phyloP scores from a whole-genome alignment of 2,888 invertebrate species.

The Dendrolimus houi region DNA sequence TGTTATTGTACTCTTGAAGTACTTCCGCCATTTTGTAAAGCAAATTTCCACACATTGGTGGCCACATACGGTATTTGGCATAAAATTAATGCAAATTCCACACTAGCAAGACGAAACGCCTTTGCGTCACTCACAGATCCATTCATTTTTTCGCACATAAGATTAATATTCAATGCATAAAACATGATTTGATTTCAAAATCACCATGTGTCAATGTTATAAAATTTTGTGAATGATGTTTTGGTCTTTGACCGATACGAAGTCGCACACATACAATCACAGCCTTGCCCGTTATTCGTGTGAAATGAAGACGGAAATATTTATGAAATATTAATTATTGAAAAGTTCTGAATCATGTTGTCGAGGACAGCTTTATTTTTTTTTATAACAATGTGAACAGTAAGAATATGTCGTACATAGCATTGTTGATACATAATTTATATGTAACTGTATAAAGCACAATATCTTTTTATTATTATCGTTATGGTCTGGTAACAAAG shows the following conservation, averaged over 20 bases:
- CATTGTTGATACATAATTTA: too few species aligned
- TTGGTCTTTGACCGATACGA: background rate
- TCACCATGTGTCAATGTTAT: conserved; percentile 17
- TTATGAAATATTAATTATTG: too few species aligned
- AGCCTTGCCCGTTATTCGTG: too few species aligned
- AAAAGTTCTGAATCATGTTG: too few species aligned
- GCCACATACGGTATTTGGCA: conserved; percentile 37
- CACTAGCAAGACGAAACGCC: conserved; percentile 28
- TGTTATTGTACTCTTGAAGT: background rate
- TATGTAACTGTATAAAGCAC: too few species aligned
- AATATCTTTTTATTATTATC: too few species aligned
- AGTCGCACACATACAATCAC: too few species aligned
- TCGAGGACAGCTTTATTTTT: too few species aligned
- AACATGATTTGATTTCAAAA: conserved; percentile 25
- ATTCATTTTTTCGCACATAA: conserved; percentile 34
- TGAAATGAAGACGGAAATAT: too few species aligned
- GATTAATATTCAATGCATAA: conserved; percentile 32
- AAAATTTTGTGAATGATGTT: conserved; percentile 7
- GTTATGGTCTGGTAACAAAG: too few species aligned
- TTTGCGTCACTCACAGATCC: conserved; percentile 49
- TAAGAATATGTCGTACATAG: too few species aligned
- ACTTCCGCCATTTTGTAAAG: conserved; percentile 9
- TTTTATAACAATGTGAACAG: too few species aligned
- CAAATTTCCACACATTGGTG: conserved; percentile 39
- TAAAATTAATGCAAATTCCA: conserved; percentile 49